These are phyloP conservation scores for Noctua pronuba DNA, from an alignment of 2,888 invertebrate genomes.

Conservation along the genomic window DNA sequence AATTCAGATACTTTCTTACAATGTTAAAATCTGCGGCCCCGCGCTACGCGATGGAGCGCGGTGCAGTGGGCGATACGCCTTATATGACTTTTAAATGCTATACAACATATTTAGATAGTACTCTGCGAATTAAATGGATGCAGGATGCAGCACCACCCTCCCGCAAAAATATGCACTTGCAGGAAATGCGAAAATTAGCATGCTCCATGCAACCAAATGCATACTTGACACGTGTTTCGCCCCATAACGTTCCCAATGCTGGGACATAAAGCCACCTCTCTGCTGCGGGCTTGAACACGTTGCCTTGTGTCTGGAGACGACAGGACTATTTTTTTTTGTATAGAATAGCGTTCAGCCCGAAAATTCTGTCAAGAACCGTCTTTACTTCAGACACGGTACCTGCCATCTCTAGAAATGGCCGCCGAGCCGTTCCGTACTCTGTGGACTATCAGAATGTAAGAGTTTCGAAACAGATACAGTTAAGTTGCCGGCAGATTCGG, in stretches of 20 bases:
- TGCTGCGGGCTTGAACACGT: neutral
- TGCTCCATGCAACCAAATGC: neutral
- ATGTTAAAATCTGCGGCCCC: too few relatives aligned
- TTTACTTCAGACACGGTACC: neutral
- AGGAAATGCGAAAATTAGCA: neutral
- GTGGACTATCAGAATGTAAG: conserved; percentile 42
- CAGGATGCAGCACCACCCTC: neutral
- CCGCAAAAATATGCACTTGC: neutral
- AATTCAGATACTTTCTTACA: too few relatives aligned
- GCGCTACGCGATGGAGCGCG: too few relatives aligned
- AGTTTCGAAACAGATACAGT: conserved; percentile 63
- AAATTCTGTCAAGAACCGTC: too few relatives aligned
- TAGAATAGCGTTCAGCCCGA: neutral
- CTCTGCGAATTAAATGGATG: neutral
- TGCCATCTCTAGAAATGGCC: neutral
- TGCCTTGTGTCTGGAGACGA: too few relatives aligned
- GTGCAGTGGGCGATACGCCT: too few relatives aligned
- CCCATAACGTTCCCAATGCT: neutral
- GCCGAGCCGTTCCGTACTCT: neutral
- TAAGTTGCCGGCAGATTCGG: conserved; percentile 58
- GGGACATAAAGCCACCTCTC: neutral
- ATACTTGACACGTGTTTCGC: neutral
- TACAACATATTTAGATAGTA: too few relatives aligned
- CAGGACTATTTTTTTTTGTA: neutral
- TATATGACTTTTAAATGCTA: too few relatives aligned